Evolutionary conservation across 2,797 vertebrate species (phyloP), one percentile per base, ranked within the genome.

Genomic region (Lemur catta): DNA sequence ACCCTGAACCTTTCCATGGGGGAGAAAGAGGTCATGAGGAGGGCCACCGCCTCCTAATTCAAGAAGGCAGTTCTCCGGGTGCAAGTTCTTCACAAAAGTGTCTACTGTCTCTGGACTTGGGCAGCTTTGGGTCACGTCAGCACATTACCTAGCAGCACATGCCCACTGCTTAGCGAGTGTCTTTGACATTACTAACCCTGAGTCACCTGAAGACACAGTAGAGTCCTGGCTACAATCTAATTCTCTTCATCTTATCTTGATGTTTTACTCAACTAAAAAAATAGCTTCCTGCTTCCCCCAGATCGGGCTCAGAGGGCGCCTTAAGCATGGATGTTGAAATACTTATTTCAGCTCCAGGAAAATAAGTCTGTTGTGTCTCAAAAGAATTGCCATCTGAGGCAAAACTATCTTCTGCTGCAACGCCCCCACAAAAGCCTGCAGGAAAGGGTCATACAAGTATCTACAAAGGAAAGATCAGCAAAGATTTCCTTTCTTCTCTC

Each of bases 201-300:
- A 97, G 67, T 84, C 89, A 74, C 90, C 79, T 95, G 33, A 84
- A 93, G 9, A n/a, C 96, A 78, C n/a, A 86, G 30, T 61, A 50
- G 1, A 75, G 6, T 72, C 26, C 30, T 91, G 80, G 80, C 91
- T 59, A 86, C 10, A 1, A 38, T 72, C 69, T 2, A 6, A 55
- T 46, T 92, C 81, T 87, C 89, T 97, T 90, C 79, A 63, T 87
- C 28, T 87, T 50, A 46, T 35, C 76, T 92, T 95, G 87, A 71
- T 87, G 52, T 41, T 95, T 94, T 96, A 67, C 57, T 67, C 43
- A 91, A 48, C 85, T 95, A 89, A 97, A 98, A 97, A 95, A 81
- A 30, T 30, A 95, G 35, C 26, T 95, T 95, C 75, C 91, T 81
- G 46, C 91, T 74, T 43, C 88, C 89, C 87, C 33, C 7, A n/a